A percentile compares a stretch with the other conserved stretches of the same genome.
Evolutionary conservation across 2,888 invertebrate species (phyloP).

Genomic region (Acronicta aceris): DNA sequence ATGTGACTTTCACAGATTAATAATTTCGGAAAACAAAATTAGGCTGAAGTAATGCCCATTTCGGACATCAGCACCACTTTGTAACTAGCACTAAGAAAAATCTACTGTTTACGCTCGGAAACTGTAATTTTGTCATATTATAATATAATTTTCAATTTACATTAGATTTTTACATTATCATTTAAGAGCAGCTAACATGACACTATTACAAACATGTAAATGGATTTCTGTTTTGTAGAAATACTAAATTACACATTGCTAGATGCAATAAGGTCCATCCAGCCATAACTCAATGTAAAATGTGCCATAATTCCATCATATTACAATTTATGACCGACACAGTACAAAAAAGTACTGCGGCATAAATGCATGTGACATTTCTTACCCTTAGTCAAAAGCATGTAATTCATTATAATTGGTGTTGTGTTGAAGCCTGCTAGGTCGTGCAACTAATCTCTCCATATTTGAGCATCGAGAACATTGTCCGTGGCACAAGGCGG

Average conservation of each 20-base stretch:
- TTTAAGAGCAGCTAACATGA: too few species aligned
- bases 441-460: slow-evolving; percentile 81
- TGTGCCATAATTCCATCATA: not conserved
- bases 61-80: slow-evolving; percentile 41
- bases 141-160: not conserved
- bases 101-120: not conserved
- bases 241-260: not conserved
- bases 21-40: slow-evolving; percentile 5
- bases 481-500: slow-evolving; percentile 78
- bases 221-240: too few species aligned
- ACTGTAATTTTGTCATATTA: not conserved
- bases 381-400: slow-evolving; percentile 17
- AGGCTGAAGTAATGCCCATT: slow-evolving; percentile 29
- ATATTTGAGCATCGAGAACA: slow-evolving; percentile 85
- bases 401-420: slow-evolving; percentile 25
- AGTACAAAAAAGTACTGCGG: not conserved
- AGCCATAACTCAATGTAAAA: not conserved
- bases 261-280: not conserved
- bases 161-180: too few species aligned
- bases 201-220: too few species aligned
- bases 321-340: not conserved
- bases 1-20: slow-evolving; percentile 4
- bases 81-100: slow-evolving; percentile 1
- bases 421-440: slow-evolving; percentile 68
- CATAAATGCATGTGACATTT: not conserved